Base-by-base conservation (phyloP, 2,113 vertebrate genomes). In the Bos javanicus region DNA sequence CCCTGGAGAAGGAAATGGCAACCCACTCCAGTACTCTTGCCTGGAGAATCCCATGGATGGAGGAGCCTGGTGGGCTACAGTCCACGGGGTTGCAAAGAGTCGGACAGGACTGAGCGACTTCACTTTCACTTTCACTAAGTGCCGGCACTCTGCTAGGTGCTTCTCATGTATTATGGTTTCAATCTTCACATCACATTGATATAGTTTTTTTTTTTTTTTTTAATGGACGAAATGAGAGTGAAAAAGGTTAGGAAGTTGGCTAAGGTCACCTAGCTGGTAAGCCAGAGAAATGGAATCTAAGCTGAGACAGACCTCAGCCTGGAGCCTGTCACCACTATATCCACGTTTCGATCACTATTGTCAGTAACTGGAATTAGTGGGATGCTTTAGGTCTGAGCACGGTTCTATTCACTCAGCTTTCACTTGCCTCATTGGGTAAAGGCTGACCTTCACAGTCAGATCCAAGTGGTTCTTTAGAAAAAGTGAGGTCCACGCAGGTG, bases 311-410 rank as follows among this genome's bases (percentile, higher is more conserved):
- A 50, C 19, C n/a, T 7, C 43, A 19, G 54, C 13, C 74, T 91
- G 23, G 16, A n/a, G 43, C 26, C 23, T 8, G 23, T 39, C 9
- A 14, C 76, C 25, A 10, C 8, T 2, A 0, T 23, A 12, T 50
- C 4, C 81, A 6, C 21, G 19, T 46, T 19, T 52, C 5, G 7
- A 6, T 21, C 46, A 8, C 48, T 21, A 14, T 6, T 6, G 46
- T 52, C 46, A 14, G 16, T 82, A 43, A 12, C n/a, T 50, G 74
- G 48, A 83, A 54, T 39, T 62, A 46, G 56, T 13, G 25, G 57
- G 74, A 26, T 7, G 46, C 6, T 28, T 50, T n/a, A 48, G 43
- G 76, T 39, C 46, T 62, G 7, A 52, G 54, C 33, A 8, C 3
- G 15, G 16, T 15, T n/a, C 60, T 56, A 7, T 43, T 67, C 9